Evolutionary conservation across 2,113 vertebrate species (phyloP).

Genomic region (Sus scrofa): T2T-Sscrofa CM000822.6:48180501-48181000

Average conservation of each 20-base stretch:
- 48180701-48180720: neutral
- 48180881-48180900: neutral
- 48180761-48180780: neutral
- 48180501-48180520: neutral
- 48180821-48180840: neutral
- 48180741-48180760: neutral
- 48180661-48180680: neutral
- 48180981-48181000: neutral
- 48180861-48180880: neutral
- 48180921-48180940: constrained; percentile 13
- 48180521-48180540: neutral
- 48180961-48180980: neutral
- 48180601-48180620: neutral
- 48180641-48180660: neutral
- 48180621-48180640: neutral
- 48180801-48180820: neutral
- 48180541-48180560: neutral
- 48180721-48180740: neutral
- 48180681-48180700: neutral
- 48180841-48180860: neutral
- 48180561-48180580: neutral
- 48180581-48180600: neutral
- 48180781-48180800: neutral
- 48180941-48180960: neutral
- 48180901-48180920: neutral